Evolutionary conservation across 35 echinoderm and acorn worm genomes (phyloP).

Genomic region (Amphiura filiformis): DNA sequence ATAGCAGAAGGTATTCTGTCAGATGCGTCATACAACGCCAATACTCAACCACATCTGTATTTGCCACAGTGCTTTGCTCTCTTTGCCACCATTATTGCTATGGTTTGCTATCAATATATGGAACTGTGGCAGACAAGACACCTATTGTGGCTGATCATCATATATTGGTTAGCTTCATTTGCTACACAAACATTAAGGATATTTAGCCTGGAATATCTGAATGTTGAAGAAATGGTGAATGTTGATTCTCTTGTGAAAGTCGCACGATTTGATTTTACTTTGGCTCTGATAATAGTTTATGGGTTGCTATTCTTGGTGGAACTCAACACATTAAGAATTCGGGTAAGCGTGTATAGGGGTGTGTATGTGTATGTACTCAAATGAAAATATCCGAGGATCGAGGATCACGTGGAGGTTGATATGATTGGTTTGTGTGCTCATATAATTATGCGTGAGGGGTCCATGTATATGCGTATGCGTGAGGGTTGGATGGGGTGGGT

Average conservation of each 20-base stretch:
- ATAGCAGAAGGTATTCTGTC: background rate
- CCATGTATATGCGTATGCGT: background rate
- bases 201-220: slow-evolving; percentile 41
- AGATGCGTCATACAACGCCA: background rate
- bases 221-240: background rate
- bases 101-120: slow-evolving; percentile 55
- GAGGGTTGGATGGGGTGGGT: background rate
- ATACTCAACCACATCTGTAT: slow-evolving; percentile 10
- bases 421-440: background rate
- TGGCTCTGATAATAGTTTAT: slow-evolving; percentile 50
- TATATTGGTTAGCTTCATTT: slow-evolving; percentile 72
- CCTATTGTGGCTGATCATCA: slow-evolving; percentile 49
- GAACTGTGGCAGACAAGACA: slow-evolving; percentile 58
- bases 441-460: background rate
- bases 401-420: background rate
- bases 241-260: background rate
- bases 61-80: background rate
- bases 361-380: background rate
- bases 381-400: background rate
- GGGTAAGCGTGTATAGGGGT: slow-evolving; percentile 29
- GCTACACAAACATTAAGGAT: slow-evolving; percentile 22
- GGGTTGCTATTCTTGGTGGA: slow-evolving; percentile 49
- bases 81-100: slow-evolving; percentile 36
- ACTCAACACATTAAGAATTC: slow-evolving; percentile 51
- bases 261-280: slow-evolving; percentile 50